These are phyloP conservation scores for Sciaenops ocellatus DNA, from an alignment of 2,797 vertebrate genomes.

Conservation along the genomic window DNA sequence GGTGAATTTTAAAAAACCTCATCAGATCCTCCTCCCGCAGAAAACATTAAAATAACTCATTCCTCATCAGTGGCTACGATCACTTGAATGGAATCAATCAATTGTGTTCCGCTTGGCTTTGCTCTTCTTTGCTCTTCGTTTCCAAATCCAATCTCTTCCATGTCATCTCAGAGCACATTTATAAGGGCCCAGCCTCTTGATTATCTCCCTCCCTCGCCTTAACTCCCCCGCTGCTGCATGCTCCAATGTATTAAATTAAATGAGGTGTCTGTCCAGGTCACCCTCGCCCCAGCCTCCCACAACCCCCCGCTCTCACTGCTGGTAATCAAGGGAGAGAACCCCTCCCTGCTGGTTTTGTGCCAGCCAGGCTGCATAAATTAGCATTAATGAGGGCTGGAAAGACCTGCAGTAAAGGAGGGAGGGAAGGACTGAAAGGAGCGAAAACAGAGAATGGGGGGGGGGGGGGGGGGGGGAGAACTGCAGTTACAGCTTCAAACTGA, in stretches of 20 bases:
- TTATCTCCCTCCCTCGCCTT: conserved; percentile 89
- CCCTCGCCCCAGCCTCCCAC: conserved; percentile 83
- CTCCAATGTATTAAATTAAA: conserved; percentile 95
- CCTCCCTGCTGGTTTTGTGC: conserved; percentile 80
- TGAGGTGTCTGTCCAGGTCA: conserved; percentile 93
- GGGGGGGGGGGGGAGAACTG: conserved; percentile 32
- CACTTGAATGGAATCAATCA: conserved; percentile 92
- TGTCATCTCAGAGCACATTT: conserved; percentile 94
- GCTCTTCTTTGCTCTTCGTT: conserved; percentile 88
- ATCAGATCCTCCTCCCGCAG: conserved; percentile 66
- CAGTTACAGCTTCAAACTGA: conserved; percentile 68
- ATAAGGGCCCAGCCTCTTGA: conserved; percentile 89
- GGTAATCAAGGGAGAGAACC: conserved; percentile 86
- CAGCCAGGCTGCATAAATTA: conserved; percentile 84
- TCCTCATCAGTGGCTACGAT: conserved; percentile 85
- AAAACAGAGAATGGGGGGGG: conserved; percentile 53
- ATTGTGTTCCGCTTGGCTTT: conserved; percentile 90
- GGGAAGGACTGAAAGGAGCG: conserved; percentile 59
- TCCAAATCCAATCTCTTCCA: conserved; percentile 95
- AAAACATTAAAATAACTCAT: conserved; percentile 77
- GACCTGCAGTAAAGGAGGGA: conserved; percentile 73
- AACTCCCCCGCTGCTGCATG: conserved; percentile 85
- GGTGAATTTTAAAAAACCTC: conserved; percentile 71
- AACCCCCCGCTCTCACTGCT: conserved; percentile 80
- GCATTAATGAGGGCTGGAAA: conserved; percentile 82